Percentiles rank a stretch among this genome's conserved stretches.
Conservation (phyloP, 92 coral and sea anemone genomes). For the Phenganax subtilis region DNA sequence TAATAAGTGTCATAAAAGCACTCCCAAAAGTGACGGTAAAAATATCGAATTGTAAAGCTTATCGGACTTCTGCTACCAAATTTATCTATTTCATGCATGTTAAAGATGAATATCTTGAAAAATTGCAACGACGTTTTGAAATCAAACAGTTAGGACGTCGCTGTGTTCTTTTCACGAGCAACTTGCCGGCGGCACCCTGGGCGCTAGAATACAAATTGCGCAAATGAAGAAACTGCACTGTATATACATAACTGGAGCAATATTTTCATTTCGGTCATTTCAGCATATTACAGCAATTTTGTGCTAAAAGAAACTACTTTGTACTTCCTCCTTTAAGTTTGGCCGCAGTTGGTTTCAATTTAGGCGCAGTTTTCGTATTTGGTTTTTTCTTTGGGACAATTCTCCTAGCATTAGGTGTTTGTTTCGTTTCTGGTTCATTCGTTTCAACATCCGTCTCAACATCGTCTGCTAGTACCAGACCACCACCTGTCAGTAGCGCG, state of each 20-base stretch:
- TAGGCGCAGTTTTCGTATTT: background rate
- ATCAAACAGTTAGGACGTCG: background rate
- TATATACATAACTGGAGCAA: background rate
- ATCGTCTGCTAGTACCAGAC: background rate
- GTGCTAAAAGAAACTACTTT: background rate
- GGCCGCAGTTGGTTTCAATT: background rate
- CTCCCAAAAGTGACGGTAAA: too few species aligned
- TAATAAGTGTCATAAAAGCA: background rate
- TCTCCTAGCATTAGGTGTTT: slow-evolving; percentile 10
- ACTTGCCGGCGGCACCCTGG: background rate
- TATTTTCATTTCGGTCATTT: background rate
- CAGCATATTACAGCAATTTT: background rate
- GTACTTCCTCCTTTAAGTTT: background rate
- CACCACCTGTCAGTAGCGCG: background rate
- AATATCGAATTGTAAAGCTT: too few species aligned
- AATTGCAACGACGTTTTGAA: too few species aligned
- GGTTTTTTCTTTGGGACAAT: slow-evolving; percentile 15
- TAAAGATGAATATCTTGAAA: too few species aligned
- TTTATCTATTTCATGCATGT: too few species aligned
- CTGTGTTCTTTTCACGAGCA: background rate
- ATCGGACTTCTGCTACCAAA: too few species aligned
- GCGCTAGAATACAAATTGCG: background rate
- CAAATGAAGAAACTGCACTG: background rate
- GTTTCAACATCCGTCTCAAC: background rate
- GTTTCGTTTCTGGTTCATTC: background rate